Percentiles rank a stretch among this genome's conserved stretches.
Conservation (phyloP, 2,797 vertebrate genomes). For the Micrastur ruficollis region DNA sequence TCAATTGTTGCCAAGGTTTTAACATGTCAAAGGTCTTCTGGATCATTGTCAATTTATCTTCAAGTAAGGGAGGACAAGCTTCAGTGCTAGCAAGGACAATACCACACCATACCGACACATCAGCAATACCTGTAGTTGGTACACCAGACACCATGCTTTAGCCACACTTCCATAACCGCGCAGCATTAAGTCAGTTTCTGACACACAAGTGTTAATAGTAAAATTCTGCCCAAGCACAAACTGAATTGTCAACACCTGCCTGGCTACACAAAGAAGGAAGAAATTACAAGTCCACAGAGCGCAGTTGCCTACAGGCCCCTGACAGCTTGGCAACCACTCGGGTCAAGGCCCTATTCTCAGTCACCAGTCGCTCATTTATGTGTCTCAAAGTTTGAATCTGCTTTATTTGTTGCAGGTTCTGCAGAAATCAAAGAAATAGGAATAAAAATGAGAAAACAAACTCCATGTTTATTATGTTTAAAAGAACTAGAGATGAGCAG, state of each 20-base stretch:
- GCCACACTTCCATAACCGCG: slow-evolving; percentile 76
- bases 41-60: background rate
- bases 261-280: slow-evolving; percentile 86
- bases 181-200: slow-evolving; percentile 62
- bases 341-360: slow-evolving; percentile 96
- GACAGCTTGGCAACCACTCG: slow-evolving; percentile 93
- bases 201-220: slow-evolving; percentile 70
- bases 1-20: background rate
- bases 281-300: slow-evolving; percentile 85
- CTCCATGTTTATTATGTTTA: background rate
- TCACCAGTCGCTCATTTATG: slow-evolving; percentile 94
- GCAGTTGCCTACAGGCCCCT: slow-evolving; percentile 88
- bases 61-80: background rate
- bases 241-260: slow-evolving; percentile 85
- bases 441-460: slow-evolving; percentile 53
- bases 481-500: slow-evolving; percentile 34
- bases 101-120: background rate
- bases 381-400: slow-evolving; percentile 93
- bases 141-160: slow-evolving; percentile 67
- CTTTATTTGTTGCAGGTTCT: slow-evolving; percentile 96
- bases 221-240: slow-evolving; percentile 77
- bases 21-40: background rate
- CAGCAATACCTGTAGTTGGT: background rate
- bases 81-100: background rate
- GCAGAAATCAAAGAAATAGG: slow-evolving; percentile 80